Percentiles rank a stretch among this genome's conserved stretches.
These are phyloP conservation scores for Zaprionus ornatus DNA, from an alignment of 1,140 invertebrate species.

Conservation along the genomic window DNA sequence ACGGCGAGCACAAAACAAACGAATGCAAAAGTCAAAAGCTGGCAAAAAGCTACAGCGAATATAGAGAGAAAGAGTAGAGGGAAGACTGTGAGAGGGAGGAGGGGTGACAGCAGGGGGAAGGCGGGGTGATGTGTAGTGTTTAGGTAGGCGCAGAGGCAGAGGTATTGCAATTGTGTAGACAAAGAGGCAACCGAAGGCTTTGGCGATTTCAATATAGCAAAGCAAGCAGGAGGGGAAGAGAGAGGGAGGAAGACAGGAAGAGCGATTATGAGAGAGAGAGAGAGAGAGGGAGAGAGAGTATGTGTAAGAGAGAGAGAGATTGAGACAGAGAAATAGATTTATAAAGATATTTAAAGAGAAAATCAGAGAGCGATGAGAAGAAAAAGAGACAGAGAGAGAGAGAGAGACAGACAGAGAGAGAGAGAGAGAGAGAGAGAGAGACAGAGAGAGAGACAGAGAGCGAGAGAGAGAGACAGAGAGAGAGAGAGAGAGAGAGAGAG, in stretches of 20 bases:
- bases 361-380: no score
- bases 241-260: slow-evolving; percentile 8
- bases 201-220: slow-evolving; percentile 17
- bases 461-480: background rate
- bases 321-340: background rate
- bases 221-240: background rate
- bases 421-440: background rate
- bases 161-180: slow-evolving; percentile 31
- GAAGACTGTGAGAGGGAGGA: background rate
- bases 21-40: slow-evolving; percentile 46
- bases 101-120: background rate
- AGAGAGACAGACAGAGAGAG: background rate
- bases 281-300: background rate
- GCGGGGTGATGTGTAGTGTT: background rate
- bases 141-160: slow-evolving; percentile 9
- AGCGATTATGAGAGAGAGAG: background rate
- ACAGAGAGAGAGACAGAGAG: background rate
- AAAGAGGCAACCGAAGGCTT: background rate
- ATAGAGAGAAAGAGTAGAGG: background rate
- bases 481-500: background rate
- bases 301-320: background rate
- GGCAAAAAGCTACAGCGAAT: slow-evolving; percentile 9
- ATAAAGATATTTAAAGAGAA: no score
- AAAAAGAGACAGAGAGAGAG: background rate
- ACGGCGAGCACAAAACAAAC: slow-evolving; percentile 46